Evolutionary conservation across 2,113 vertebrate genomes (phyloP).

Genomic region (Rhinopithecus roxellana): DNA sequence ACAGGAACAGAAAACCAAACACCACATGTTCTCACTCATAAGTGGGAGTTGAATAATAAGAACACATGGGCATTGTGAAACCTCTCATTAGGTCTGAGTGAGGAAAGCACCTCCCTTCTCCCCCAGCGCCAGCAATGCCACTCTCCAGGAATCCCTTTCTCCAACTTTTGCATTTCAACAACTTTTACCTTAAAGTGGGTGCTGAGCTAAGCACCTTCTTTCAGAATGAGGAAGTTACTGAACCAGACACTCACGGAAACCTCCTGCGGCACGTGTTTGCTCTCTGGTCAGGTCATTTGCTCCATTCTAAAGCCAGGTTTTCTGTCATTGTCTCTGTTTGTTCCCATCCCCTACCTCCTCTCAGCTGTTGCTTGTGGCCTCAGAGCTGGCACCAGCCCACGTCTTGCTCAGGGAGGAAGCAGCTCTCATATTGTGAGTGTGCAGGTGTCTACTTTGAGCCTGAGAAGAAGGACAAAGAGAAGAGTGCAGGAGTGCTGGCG

Average conservation of each 20-base stretch:
- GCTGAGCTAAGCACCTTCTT: not conserved
- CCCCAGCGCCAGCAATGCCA: fast-evolving
- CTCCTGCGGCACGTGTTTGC: not conserved
- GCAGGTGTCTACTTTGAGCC: not conserved
- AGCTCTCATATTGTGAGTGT: fast-evolving
- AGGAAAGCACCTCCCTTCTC: too few species aligned
- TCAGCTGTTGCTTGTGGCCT: not conserved
- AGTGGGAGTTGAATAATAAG: too few species aligned
- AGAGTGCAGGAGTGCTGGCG: not conserved
- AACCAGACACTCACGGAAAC: not conserved
- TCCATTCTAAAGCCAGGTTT: not conserved
- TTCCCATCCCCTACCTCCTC: fast-evolving
- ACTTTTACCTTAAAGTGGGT: not conserved
- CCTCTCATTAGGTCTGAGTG: not conserved
- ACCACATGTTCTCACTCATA: too few species aligned
- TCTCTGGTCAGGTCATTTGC: not conserved
- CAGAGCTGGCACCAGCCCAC: not conserved
- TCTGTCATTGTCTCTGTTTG: not conserved
- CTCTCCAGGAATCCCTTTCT: not conserved
- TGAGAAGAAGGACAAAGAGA: not conserved
- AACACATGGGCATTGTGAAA: not conserved
- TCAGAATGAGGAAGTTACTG: not conserved
- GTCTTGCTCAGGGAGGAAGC: not conserved
- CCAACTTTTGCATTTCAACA: not conserved
- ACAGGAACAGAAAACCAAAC: too few species aligned